phyloP scores from a whole-genome alignment of 2,888 invertebrate species.

The Nemotelus pantherinus region DNA sequence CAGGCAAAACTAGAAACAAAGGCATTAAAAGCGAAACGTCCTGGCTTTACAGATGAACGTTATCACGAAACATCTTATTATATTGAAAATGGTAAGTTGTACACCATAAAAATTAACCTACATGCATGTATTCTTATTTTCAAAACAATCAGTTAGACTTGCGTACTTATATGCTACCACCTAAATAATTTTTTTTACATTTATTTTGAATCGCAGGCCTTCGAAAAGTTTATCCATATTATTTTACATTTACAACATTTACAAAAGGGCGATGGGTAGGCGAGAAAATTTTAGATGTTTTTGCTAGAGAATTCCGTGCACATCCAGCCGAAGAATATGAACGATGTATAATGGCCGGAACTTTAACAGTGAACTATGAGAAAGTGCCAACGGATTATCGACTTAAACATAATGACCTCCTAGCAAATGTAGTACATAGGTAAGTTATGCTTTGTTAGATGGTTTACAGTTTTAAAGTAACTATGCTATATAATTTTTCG shows the following conservation, averaged over 20 bases:
- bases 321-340: conserved; percentile 93
- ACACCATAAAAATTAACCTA: conserved; percentile 51
- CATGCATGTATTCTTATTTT: conserved; percentile 6
- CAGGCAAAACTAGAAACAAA: conserved; percentile 92
- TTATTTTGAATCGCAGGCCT: conserved; percentile 72
- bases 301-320: conserved; percentile 92
- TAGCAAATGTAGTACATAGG: conserved; percentile 95
- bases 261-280: conserved; percentile 97
- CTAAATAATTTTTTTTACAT: conserved; percentile 9
- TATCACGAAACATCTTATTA: conserved; percentile 96
- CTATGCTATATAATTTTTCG: too few relatives aligned
- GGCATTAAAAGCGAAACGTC: conserved; percentile 88
- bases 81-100: conserved; percentile 87
- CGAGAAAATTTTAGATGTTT: conserved; percentile 90
- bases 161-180: too few relatives aligned
- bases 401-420: conserved; percentile 90
- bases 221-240: conserved; percentile 96
- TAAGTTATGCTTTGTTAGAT: conserved; percentile 63
- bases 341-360: conserved; percentile 89
- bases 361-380: conserved; percentile 93
- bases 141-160: too few relatives aligned
- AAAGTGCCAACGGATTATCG: conserved; percentile 90
- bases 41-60: conserved; percentile 90
- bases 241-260: conserved; percentile 95
- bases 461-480: background rate